These are phyloP conservation scores for Okapia johnstoni DNA, from an alignment of 2,113 vertebrate species.

Conservation along the genomic window DNA sequence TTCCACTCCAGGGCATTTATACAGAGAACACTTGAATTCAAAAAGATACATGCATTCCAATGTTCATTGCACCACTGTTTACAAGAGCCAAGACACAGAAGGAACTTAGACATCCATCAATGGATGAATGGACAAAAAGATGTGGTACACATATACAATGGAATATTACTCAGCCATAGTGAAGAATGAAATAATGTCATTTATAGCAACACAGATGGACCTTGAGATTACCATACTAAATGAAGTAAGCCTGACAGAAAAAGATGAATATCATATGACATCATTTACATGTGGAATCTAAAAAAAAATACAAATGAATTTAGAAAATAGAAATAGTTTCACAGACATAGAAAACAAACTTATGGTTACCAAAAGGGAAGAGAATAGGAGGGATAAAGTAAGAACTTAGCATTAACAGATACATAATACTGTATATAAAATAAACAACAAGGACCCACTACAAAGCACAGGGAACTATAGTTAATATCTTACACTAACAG, in stretches of 20 bases:
- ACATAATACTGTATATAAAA: background rate
- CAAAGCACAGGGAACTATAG: background rate
- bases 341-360: background rate
- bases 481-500: background rate
- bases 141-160: background rate
- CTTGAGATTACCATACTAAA: background rate
- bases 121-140: background rate
- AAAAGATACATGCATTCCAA: background rate
- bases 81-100: background rate
- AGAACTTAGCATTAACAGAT: background rate
- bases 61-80: background rate
- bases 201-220: background rate
- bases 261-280: background rate
- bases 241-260: background rate
- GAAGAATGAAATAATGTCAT: background rate
- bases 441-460: background rate
- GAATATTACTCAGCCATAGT: background rate
- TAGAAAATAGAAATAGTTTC: background rate
- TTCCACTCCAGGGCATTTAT: too few species aligned
- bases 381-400: background rate
- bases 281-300: background rate
- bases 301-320: background rate
- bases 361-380: background rate
- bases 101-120: background rate
- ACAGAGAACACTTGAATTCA: background rate